Percentiles rank a stretch among this genome's conserved stretches.
These are phyloP conservation scores for Leptopilina drosophilae DNA, from an alignment of 2,888 invertebrate species.

Conservation along the genomic window DNA sequence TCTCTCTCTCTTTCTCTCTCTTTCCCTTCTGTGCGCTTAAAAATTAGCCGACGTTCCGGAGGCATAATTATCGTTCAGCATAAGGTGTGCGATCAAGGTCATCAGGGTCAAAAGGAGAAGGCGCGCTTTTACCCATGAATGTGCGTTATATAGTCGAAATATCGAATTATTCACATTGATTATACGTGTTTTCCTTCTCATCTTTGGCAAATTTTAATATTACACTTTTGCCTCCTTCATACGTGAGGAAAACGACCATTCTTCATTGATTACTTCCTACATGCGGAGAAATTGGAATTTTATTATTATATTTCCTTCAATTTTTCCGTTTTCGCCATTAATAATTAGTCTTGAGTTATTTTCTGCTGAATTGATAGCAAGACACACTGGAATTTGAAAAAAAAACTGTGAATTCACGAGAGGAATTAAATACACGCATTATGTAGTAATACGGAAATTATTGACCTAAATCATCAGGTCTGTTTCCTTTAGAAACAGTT, in stretches of 20 bases:
- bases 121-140: conserved; percentile 48
- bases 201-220: conserved; percentile 39
- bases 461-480: conserved; percentile 27
- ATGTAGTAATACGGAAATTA: conserved; percentile 19
- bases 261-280: conserved; percentile 41
- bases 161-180: conserved; percentile 30
- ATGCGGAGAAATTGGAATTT: conserved; percentile 19
- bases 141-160: conserved; percentile 34
- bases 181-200: background rate
- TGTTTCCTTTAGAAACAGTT: background rate
- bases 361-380: background rate
- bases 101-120: conserved; percentile 58
- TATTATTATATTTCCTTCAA: conserved; percentile 20
- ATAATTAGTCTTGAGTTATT: background rate
- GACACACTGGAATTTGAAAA: background rate
- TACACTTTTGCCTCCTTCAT: conserved; percentile 17
- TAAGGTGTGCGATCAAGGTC: conserved; percentile 64
- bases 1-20: conserved; percentile 11
- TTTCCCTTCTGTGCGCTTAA: conserved; percentile 46
- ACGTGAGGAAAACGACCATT: background rate
- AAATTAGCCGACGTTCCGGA: conserved; percentile 52
- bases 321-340: background rate
- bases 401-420: background rate
- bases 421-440: conserved; percentile 1
- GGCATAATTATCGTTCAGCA: conserved; percentile 63